Base-by-base conservation (phyloP, 2,888 invertebrate genomes). In the Cactoblastis cactorum region DNA sequence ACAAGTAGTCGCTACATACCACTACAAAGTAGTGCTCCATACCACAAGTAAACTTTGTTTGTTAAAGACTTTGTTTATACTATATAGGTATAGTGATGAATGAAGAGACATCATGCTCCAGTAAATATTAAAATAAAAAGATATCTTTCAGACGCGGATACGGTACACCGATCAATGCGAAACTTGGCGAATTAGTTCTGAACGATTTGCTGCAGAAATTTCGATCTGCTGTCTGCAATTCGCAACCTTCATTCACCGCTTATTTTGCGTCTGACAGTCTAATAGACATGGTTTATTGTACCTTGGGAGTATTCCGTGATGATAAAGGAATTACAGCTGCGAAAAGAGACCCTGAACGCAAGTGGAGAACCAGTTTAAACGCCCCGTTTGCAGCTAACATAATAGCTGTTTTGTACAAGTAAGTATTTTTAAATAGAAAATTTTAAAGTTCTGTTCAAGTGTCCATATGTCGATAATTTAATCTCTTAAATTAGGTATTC, bases 331-430 rank as follows among this genome's bases (percentile, higher is more conserved):
- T 58, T 11, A 28, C 49, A 2, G 55, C 28, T 2, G 41, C 49
- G 12, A 52, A 52, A 6, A 46, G 43, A 1, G 41, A 43, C 17
- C 43, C 43, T 0, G 11, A 3, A 0, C 39, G 58, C 4, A 46
- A 49, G 15, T 58, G 58, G 58, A 0, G 90, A 55, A 92, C 92
- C 0, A 93, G 94, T 3, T 65, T 83, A 6, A 81, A 94, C 35
- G 89, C 90, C 50, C 92, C 95, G 0, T 95, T 94, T 66, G 92
- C 92, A 2, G 86, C 91, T 9, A 95, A 95, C 74, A 74, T 95
- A 33, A 91, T 91, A 12, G 93, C 92, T 8, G 91, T 94, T 11
- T 91, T 95, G 64, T 93, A 94, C 73, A 88, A 91, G 91, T 93
- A 71, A 83, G 86, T 71, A 35, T 49, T 14, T 22, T n/a, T n/a